A percentile compares a stretch with the other conserved stretches of the same genome.
phyloP scores from a whole-genome alignment of 2,888 invertebrate species.

The Ferrisia virgata region DNA sequence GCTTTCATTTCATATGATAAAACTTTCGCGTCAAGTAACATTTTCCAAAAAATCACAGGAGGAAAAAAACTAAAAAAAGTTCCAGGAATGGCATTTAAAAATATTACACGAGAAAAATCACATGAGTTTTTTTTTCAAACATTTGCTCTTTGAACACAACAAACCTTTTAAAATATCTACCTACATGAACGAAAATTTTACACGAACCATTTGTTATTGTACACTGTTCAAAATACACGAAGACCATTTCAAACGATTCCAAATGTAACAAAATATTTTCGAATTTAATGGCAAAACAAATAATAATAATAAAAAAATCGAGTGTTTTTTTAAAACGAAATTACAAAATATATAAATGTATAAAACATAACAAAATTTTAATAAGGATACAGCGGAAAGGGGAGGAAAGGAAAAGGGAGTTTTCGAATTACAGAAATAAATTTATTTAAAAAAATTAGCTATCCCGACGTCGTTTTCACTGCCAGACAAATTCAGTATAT shows the following conservation, averaged over 20 bases:
- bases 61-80: constrained; percentile 5
- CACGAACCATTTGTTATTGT: not conserved
- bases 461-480: constrained; percentile 46
- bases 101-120: constrained; percentile 16
- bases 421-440: not conserved
- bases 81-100: constrained; percentile 19
- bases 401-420: not conserved
- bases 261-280: not conserved
- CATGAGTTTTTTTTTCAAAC: not conserved
- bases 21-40: not conserved
- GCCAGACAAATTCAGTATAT: constrained; percentile 43
- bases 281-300: not conserved
- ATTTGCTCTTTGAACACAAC: not conserved
- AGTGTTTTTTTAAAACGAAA: not conserved
- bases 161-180: not conserved
- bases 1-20: not conserved
- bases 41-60: not conserved
- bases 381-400: not conserved
- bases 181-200: not conserved
- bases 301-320: not conserved
- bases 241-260: not conserved
- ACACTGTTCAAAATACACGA: not conserved
- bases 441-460: constrained; percentile 36
- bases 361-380: constrained; percentile 5
- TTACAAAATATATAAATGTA: constrained; percentile 8